These are phyloP conservation scores for Homalodisca vitripennis DNA, from an alignment of 1,140 invertebrate species.

Conservation along the genomic window DNA sequence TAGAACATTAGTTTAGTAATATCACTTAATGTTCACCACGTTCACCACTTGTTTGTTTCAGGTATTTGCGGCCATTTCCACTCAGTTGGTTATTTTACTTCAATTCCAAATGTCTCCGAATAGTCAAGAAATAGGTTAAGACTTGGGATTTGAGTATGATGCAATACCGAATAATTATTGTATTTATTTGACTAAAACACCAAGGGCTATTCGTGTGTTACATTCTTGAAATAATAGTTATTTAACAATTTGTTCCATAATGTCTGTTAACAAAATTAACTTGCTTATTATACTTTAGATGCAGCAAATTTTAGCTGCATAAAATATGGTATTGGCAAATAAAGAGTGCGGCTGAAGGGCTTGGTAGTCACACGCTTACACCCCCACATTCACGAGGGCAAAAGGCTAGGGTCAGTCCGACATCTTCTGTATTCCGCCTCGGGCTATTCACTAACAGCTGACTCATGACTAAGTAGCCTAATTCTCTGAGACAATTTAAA, in stretches of 20 bases:
- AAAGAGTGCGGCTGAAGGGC: too few relatives aligned
- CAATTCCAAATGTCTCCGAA: constrained; percentile 7
- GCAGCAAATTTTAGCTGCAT: neutral
- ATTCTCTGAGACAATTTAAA: too few relatives aligned
- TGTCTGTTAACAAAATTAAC: neutral
- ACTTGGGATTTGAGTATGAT: neutral
- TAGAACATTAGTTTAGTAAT: neutral
- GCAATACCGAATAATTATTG: neutral
- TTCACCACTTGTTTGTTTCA: neutral
- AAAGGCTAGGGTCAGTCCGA: too few relatives aligned
- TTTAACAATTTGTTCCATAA: neutral
- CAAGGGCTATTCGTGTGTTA: neutral
- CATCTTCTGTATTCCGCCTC: too few relatives aligned
- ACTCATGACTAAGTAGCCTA: too few relatives aligned
- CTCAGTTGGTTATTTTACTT: neutral
- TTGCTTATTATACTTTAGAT: neutral
- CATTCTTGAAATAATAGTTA: neutral
- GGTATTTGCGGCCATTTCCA: constrained; percentile 1
- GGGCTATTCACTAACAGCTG: too few relatives aligned
- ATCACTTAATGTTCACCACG: neutral
- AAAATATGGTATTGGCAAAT: too few relatives aligned
- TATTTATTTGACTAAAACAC: neutral
- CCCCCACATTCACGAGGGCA: too few relatives aligned
- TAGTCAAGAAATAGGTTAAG: neutral
- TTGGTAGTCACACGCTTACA: too few relatives aligned